Conservation (phyloP, 1,140 invertebrate genomes). For the Sminthurides bifidus region DNA sequence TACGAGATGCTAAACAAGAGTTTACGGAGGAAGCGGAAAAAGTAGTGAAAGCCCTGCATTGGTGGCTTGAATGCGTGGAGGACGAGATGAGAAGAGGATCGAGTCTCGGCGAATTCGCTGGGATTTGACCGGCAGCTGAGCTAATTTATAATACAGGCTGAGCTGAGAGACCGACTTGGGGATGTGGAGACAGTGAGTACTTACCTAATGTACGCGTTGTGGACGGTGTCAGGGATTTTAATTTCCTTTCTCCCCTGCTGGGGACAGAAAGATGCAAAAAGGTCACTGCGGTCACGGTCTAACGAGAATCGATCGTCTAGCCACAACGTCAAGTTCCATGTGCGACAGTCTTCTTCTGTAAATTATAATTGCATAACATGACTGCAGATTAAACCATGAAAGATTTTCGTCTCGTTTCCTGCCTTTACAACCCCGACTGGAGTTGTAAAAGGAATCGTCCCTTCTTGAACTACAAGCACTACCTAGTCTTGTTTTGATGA, state of each 20-base stretch:
- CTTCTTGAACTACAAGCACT: background rate
- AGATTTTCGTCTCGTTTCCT: background rate
- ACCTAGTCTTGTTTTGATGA: background rate
- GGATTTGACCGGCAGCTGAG: too few relatives aligned
- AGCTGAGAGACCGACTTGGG: too few relatives aligned
- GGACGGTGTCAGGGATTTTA: constrained; percentile 27
- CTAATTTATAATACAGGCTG: too few relatives aligned
- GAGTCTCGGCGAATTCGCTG: too few relatives aligned
- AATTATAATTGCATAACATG: background rate
- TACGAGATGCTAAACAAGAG: too few relatives aligned
- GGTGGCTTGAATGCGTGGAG: background rate
- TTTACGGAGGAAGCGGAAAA: too few relatives aligned
- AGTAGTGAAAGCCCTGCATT: background rate
- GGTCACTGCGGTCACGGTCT: constrained; percentile 2
- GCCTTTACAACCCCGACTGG: too few relatives aligned
- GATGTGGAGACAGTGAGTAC: too few relatives aligned
- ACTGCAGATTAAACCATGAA: background rate
- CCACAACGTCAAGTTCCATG: constrained; percentile 31
- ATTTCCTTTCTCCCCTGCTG: constrained; percentile 24
- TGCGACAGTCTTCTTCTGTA: constrained; percentile 30
- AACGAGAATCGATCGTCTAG: constrained; percentile 2
- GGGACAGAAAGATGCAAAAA: constrained; percentile 26
- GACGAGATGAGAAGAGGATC: background rate
- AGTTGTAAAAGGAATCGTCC: background rate
- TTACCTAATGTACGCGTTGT: constrained; percentile 29